A percentile compares a stretch with the other conserved stretches of the same genome.
Conservation (phyloP, 2,888 invertebrate genomes). For the Eupithecia tripunctaria region DNA sequence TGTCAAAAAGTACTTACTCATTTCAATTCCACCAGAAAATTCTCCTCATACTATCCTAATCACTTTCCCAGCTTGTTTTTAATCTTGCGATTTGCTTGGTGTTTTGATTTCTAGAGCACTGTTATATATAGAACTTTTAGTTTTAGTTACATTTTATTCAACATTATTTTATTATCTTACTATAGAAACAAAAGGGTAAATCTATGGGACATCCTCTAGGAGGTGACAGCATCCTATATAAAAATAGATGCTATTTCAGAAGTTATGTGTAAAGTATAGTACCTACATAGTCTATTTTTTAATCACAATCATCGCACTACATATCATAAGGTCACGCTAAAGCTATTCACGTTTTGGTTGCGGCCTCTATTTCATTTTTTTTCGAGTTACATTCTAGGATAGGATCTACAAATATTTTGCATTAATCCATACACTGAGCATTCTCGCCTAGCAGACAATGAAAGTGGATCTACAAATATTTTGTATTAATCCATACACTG, state of each 20-base stretch:
- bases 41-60: conserved; percentile 47
- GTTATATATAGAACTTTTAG: conserved; percentile 42
- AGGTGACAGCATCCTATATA: background rate
- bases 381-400: background rate
- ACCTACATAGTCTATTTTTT: background rate
- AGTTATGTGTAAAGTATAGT: background rate
- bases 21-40: conserved; percentile 31
- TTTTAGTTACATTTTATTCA: conserved; percentile 23
- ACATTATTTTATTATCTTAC: background rate
- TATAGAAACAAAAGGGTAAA: background rate
- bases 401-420: too few relatives aligned
- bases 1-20: background rate
- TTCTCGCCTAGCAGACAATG: too few relatives aligned
- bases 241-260: background rate
- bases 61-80: conserved; percentile 56
- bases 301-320: conserved; percentile 23
- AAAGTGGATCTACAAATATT: too few relatives aligned
- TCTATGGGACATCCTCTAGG: background rate
- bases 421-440: too few relatives aligned
- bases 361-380: conserved; percentile 17
- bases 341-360: conserved; percentile 38
- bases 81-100: conserved; percentile 64
- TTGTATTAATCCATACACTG: too few relatives aligned
- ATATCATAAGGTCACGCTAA: conserved; percentile 33
- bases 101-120: conserved; percentile 58